Evolutionary conservation across 1,140 invertebrate species (phyloP).

Genomic region (Manduca sexta): DNA sequence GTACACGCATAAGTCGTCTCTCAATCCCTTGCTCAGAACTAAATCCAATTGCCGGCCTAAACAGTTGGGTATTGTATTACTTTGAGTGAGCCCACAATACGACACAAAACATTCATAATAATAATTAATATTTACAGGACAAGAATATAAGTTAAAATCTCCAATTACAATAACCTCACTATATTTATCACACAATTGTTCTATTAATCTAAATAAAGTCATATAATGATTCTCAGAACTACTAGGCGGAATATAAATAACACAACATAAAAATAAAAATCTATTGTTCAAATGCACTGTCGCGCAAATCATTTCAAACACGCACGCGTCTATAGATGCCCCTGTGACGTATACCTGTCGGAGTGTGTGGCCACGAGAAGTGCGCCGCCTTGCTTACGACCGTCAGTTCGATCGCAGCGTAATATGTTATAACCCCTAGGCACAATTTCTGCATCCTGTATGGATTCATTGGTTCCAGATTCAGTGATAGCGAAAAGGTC

Average conservation of each 20-base stretch:
- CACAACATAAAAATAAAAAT: constrained; percentile 20
- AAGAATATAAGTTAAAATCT: constrained; percentile 24
- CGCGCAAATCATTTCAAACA: constrained; percentile 17
- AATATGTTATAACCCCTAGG: constrained; percentile 10
- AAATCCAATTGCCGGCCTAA: constrained; percentile 13
- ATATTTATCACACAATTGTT: constrained; percentile 16
- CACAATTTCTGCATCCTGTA: constrained; percentile 10
- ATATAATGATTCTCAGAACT: constrained; percentile 22
- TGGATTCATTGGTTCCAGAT: constrained; percentile 11
- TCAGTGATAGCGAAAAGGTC: constrained; percentile 16
- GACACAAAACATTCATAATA: constrained; percentile 21
- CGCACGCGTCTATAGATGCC: constrained; percentile 2
- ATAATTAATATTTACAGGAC: background rate
- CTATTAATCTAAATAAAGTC: constrained; percentile 19
- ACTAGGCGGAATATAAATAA: constrained; percentile 19
- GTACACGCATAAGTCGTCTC: background rate
- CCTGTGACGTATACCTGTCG: constrained; percentile 1
- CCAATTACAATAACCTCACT: constrained; percentile 17
- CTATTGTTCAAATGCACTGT: constrained; percentile 13
- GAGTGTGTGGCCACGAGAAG: constrained; percentile 17
- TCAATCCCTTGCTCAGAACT: constrained; percentile 10
- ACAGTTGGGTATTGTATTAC: constrained; percentile 16
- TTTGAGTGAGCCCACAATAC: constrained; percentile 20
- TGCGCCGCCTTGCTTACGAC: constrained; percentile 10
- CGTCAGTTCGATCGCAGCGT: constrained; percentile 12